phyloP scores from a whole-genome alignment of 1,140 invertebrate genomes.

The Pseudobourletiella spinata region DNA sequence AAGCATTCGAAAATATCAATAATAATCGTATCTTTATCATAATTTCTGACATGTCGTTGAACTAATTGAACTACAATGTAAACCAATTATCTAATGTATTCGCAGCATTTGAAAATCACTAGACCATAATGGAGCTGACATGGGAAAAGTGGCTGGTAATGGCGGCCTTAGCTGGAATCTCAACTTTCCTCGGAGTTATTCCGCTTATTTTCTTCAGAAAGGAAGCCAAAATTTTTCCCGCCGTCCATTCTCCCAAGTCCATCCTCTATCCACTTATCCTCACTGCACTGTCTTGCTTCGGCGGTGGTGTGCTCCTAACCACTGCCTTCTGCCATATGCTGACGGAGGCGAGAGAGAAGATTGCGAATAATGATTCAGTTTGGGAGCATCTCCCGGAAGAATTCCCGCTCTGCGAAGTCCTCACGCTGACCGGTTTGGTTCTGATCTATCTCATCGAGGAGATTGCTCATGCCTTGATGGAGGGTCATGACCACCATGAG shows the following conservation, averaged over 20 bases:
- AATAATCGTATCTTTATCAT: no score
- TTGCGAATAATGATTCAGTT: conserved; percentile 37
- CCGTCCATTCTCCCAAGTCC: background rate
- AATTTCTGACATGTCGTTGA: no score
- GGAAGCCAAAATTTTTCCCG: background rate
- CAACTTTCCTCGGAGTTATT: conserved; percentile 56
- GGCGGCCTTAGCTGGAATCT: conserved; percentile 50
- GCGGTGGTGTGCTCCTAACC: conserved; percentile 79
- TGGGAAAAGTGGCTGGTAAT: conserved; percentile 29
- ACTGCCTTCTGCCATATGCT: conserved; percentile 84
- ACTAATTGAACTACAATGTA: background rate
- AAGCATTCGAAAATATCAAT: no score
- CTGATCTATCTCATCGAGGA: conserved; percentile 77
- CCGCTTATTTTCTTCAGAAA: conserved; percentile 57
- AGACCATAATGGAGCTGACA: conserved; percentile 23
- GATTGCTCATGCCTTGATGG: conserved; percentile 50
- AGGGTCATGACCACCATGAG: conserved; percentile 38
- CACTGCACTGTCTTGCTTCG: conserved; percentile 65
- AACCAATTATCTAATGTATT: background rate
- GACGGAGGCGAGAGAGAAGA: conserved; percentile 68
- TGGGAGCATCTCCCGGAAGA: conserved; percentile 10
- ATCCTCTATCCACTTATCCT: conserved; percentile 33
- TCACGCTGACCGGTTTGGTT: conserved; percentile 68
- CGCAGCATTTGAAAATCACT: no score
- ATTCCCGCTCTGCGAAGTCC: conserved; percentile 59